Evolutionary conservation across 2,113 vertebrate species (phyloP).

Genomic region (Alosa alosa): DNA sequence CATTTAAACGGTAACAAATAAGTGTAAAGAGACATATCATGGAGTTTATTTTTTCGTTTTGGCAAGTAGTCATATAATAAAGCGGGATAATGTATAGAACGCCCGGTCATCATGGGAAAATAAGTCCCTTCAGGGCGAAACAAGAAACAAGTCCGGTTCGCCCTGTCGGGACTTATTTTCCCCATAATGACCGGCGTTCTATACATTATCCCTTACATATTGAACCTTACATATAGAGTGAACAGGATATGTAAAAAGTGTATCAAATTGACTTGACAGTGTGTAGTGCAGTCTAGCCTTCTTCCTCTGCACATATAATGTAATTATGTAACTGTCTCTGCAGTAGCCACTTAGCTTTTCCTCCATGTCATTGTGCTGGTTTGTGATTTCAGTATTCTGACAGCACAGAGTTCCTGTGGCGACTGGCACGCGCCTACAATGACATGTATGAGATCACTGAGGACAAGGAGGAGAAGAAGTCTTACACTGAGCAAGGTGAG

Average conservation of each 20-base stretch:
- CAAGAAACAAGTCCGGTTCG: too few relatives aligned
- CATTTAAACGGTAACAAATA: too few relatives aligned
- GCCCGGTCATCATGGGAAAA: too few relatives aligned
- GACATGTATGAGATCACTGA: conserved; percentile 80
- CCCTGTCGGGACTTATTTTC: too few relatives aligned
- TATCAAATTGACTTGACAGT: background rate
- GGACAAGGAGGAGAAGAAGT: conserved; percentile 73
- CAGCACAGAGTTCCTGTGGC: conserved; percentile 84
- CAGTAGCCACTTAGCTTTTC: background rate
- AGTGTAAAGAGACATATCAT: too few relatives aligned
- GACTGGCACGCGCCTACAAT: conserved; percentile 85
- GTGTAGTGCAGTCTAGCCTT: background rate
- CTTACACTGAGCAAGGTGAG: conserved; percentile 75
- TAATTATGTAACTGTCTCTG: background rate
- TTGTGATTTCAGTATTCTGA: conserved; percentile 71
- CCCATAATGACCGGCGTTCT: too few relatives aligned
- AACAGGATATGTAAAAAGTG: background rate
- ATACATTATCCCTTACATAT: too few relatives aligned
- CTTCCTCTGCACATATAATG: background rate
- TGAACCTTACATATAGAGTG: background rate
- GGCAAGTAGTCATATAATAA: too few relatives aligned
- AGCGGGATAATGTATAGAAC: too few relatives aligned
- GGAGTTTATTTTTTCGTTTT: too few relatives aligned
- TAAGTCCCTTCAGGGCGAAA: too few relatives aligned
- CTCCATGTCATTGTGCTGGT: conserved; percentile 23